A percentile compares a stretch with the other conserved stretches of the same genome.
Conservation (phyloP, 2,888 invertebrate genomes). For the Monochamus alternatus region DNA sequence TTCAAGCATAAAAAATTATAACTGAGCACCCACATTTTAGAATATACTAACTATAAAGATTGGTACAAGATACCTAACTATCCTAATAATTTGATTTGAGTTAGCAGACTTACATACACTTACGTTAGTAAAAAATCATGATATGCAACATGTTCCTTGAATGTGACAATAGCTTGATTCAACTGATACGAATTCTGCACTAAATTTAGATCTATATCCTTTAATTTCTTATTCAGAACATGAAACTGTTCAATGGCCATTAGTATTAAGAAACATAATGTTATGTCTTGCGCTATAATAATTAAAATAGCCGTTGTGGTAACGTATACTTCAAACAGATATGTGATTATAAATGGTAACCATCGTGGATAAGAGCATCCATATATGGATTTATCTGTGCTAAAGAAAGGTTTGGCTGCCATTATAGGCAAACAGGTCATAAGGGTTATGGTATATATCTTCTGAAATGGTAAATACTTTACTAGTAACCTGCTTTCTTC, state of each 20-base stretch:
- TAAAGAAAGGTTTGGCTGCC: background rate
- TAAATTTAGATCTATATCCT: background rate
- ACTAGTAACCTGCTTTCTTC: background rate
- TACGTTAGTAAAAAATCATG: slow-evolving; percentile 5
- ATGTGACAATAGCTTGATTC: background rate
- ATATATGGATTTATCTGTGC: background rate
- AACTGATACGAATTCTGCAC: background rate
- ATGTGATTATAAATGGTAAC: background rate
- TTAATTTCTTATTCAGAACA: background rate
- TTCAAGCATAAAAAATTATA: no score
- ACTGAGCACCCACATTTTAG: no score
- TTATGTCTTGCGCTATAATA: background rate
- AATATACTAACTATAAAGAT: no score
- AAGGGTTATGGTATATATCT: background rate
- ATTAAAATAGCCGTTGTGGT: background rate
- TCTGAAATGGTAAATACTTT: background rate
- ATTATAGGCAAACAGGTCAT: no score
- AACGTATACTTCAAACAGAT: background rate
- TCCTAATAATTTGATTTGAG: background rate
- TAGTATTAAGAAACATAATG: background rate
- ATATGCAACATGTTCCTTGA: background rate
- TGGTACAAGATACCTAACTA: no score
- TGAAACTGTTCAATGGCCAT: background rate
- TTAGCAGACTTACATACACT: background rate
- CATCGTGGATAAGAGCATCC: background rate